These are phyloP conservation scores for Nasalis larvatus DNA, from an alignment of 2,113 vertebrate genomes.

Conservation along the genomic window DNA sequence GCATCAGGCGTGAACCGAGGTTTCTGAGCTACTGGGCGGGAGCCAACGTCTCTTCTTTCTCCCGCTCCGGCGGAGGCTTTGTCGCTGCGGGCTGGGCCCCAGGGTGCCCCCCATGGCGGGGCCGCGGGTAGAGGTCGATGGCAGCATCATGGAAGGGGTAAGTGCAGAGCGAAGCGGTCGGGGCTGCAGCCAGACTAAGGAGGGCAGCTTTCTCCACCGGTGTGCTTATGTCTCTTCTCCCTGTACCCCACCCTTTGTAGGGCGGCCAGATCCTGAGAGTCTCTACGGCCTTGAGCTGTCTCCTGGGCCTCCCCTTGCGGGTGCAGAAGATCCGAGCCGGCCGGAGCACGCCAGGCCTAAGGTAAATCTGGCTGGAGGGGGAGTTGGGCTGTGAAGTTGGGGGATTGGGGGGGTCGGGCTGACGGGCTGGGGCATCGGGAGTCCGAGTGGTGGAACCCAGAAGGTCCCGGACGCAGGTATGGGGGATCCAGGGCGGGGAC, in stretches of 20 bases:
- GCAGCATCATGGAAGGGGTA: slow-evolving; percentile 96
- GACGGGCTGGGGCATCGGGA: no score
- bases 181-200: no score
- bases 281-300: slow-evolving; percentile 92
- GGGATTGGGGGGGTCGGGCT: neutral
- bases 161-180: slow-evolving; percentile 67
- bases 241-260: slow-evolving; percentile 75
- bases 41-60: accelerated
- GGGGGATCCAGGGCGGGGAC: neutral
- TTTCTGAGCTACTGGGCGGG: neutral
- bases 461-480: neutral
- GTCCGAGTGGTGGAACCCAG: neutral
- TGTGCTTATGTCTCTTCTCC: neutral
- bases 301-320: slow-evolving; percentile 88
- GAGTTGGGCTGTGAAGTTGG: neutral
- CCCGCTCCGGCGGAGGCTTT: neutral
- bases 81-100: neutral
- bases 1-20: accelerated
- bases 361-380: slow-evolving; percentile 80
- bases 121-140: slow-evolving; percentile 89
- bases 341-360: slow-evolving; percentile 94
- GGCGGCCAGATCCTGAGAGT: slow-evolving; percentile 96
- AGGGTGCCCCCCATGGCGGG: slow-evolving; percentile 75
- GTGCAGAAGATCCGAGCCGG: slow-evolving; percentile 95
- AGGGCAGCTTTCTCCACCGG: neutral